Percentiles rank a stretch among this genome's conserved stretches.
Conservation (phyloP, 2,113 vertebrate genomes). For the Lasiurus cinereus region DNA sequence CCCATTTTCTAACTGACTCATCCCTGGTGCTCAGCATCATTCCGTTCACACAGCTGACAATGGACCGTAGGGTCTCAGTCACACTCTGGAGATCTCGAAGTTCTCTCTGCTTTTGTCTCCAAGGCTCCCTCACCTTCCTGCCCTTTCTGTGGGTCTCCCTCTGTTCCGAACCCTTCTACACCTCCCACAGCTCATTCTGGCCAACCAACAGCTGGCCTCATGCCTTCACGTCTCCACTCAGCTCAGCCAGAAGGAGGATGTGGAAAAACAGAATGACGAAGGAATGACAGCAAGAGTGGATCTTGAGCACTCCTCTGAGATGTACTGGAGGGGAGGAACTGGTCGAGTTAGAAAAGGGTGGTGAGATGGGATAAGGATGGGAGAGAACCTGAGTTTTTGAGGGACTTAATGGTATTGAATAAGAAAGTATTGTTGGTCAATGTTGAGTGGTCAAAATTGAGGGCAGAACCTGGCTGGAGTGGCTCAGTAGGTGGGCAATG, state of each 20-base stretch:
- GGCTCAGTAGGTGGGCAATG: no score
- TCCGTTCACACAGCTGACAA: background rate
- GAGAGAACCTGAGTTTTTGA: background rate
- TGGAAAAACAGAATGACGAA: background rate
- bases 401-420: background rate
- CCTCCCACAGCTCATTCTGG: constrained; percentile 8
- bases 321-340: fast-evolving
- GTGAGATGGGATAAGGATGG: background rate
- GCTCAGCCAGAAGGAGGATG: background rate
- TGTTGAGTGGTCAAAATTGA: background rate
- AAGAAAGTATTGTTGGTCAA: background rate
- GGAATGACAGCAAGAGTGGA: background rate
- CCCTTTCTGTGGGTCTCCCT: background rate
- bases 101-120: background rate
- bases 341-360: background rate
- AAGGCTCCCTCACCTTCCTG: background rate
- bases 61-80: background rate
- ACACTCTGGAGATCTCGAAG: background rate
- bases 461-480: background rate
- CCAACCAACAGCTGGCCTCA: background rate
- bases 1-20: background rate
- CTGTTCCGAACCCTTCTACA: background rate
- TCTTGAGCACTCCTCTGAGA: background rate
- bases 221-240: background rate
- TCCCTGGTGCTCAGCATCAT: background rate